Base-by-base conservation (phyloP, 2,113 vertebrate species). In the Semicossyphus pulcher region DNA sequence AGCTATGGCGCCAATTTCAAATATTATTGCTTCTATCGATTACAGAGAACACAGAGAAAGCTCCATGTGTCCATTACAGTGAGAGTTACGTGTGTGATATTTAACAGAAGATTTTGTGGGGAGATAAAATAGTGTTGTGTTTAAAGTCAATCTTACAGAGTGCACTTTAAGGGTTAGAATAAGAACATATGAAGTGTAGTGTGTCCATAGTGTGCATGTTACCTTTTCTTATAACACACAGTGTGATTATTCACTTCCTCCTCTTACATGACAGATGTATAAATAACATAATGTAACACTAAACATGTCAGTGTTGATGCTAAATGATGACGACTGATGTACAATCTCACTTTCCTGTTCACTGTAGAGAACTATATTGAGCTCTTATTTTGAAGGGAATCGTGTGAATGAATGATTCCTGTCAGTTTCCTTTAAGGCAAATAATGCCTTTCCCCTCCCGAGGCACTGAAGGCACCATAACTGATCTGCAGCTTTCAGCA, bases 371-470 rank as follows among this genome's bases (percentile, higher is more conserved):
- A 15, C 21, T 2, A 9, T 26, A 16, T n/a, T 26, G 42, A 36
- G 15, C n/a, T 36, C 57, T 65, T 76, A 14, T 28, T 32, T 63
- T 75, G 44, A 4, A 16, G 16, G 11, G 6, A 10, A 21, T 0
- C 9, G 25, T 28, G n/a, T 34, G 47, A 75, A 58, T 62, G 48
- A 76, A 28, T 49, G 54, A 72, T 78, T 75, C 15, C 14, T 57
- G 21, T 61, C 53, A 34, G 29, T 20, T 57, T 73, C 54, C 63
- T 60, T 67, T 68, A 59, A 79, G 75, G 54, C 15, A 74, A 77
- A 79, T n/a, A 53, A 44, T 39, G 44, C 37, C 54, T 53, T 53
- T 36, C 5, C 14, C 26, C 32, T 81, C 37, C 37, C 2, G 14
- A 44, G 4, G 28, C n/a, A 1, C 41, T 29, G 28, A 51, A 67